Evolutionary conservation across 2,113 vertebrate genomes (phyloP), one percentile per base, ranked within the genome.

Genomic region (Cygnus buccinator): DNA sequence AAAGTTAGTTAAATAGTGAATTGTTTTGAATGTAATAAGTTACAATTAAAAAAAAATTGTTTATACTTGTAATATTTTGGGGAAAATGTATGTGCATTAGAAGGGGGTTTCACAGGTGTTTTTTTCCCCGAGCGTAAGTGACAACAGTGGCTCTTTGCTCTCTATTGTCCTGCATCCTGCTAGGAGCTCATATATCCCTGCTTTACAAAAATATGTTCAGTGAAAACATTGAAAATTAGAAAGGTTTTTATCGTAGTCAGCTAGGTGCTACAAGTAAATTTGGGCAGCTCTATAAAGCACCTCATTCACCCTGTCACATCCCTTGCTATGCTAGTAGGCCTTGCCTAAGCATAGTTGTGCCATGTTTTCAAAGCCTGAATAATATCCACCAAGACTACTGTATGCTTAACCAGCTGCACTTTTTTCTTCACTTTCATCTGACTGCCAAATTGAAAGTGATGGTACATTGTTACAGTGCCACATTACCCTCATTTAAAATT

Each of bases 1-100:
- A 96, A 99, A 99, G 99, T 99, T 98, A 99, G 99, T 99, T 95
- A 93, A 91, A 91, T 54, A 98, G 98, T 98, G 74, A 90, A 88
- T 88, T 90, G 48, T 93, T 71, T 79, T 92, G 43, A 94, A 94
- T 96, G 77, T 96, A 88, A 71, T 82, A 68, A 93, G 13, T 93
- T 95, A 26, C 11, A 79, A 14, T 94, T 79, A 91, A 57, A 85
- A 70, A 91, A 37, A 82, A 28, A 83, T 48, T 87, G 71, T 23
- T 1, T 67, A 41, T 90, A 76, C 18, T 43, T 96, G 48, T 93
- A 39, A 20, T 79, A 26, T 44, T 66, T n/a, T 28, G 6, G 39
- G n/a, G 13, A 9, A 22, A 48, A 57, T 39, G 28, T 50, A 18
- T 68, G 14, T 80, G 9, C 12, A 5, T 66, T 74, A 35, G 39